Base-by-base conservation (phyloP, 2,888 invertebrate genomes). In the Boloria selene region DNA sequence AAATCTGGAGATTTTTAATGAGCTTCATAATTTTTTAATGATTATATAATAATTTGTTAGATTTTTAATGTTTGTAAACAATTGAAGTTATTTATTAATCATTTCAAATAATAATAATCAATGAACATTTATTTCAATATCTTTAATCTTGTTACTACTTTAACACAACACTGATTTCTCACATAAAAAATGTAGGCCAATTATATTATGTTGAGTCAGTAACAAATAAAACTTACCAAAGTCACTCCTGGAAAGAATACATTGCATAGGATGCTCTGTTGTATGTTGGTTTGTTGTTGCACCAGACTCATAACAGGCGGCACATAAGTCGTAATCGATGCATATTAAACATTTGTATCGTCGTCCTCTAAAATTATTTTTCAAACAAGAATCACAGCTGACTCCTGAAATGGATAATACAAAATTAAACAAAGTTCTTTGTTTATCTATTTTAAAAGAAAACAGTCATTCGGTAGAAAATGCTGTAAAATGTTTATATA, bases 281-380 rank as follows among this genome's bases (percentile, higher is more conserved):
- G 97, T 96, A 90, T 99, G 99, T 80, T 98, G 95, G 75, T 97
- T 97, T 78, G 97, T 97, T 72, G 96, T 97, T 74, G 97, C 97
- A 80, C 97, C 97, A 79, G 96, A 95, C 88, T 99, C 98, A 90
- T 97, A 98, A 90, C 99, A 99, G 80, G 96, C 95, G 81, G 98
- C 97, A 93, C 99, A 99, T 81, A 99, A 94, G 94, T 99, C 99
- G 93, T 98, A 99, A 93, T 99, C 99, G 92, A 98, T 98, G 93
- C 99, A 99, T 82, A 98, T 96, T 88, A 99, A 95, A 94, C 99
- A 99, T 94, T 99, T 99, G 93, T 98, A 99, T 82, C 99, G 96
- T 88, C 98, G 96, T 82, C 99, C 99, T 91, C 97, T 95, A 91
- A 99, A 99, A 93, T 99, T 98, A 87, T 97, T 97, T 94, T 98